Percentiles rank a stretch among this genome's conserved stretches.
These are phyloP conservation scores for Hydrozoanthus gracilis DNA, from an alignment of 92 coral and sea anemone species.

Conservation along the genomic window DNA sequence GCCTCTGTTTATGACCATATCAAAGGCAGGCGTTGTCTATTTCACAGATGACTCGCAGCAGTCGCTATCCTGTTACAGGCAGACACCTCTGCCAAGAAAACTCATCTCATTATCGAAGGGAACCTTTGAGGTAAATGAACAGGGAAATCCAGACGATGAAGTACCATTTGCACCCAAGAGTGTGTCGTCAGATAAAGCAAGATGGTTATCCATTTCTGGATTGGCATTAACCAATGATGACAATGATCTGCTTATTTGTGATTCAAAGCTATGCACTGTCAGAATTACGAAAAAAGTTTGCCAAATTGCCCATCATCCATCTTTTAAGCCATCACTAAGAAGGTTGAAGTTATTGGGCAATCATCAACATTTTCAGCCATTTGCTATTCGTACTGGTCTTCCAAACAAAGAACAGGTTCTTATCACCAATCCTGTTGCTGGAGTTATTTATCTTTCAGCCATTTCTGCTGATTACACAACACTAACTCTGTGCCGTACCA, in stretches of 20 bases:
- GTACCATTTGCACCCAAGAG: slow-evolving; percentile 49
- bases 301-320: slow-evolving; percentile 35
- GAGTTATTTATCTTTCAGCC: slow-evolving; percentile 27
- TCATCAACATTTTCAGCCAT: slow-evolving; percentile 40
- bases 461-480: slow-evolving; percentile 11
- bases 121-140: neutral
- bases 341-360: slow-evolving; percentile 37
- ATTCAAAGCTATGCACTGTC: slow-evolving; percentile 31
- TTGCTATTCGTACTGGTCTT: slow-evolving; percentile 47
- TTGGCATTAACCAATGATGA: slow-evolving; percentile 10
- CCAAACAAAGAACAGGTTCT: slow-evolving; percentile 37
- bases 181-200: slow-evolving; percentile 5
- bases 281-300: neutral
- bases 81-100: slow-evolving; percentile 52
- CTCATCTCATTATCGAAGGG: slow-evolving; percentile 41
- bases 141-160: slow-evolving; percentile 41
- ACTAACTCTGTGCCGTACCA: neutral
- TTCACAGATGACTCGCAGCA: slow-evolving; percentile 49
- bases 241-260: slow-evolving; percentile 17
- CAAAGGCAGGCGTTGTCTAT: slow-evolving; percentile 48
- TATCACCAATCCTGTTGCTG: slow-evolving; percentile 35
- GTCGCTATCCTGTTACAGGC: slow-evolving; percentile 48
- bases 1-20: slow-evolving; percentile 41
- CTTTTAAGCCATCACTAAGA: slow-evolving; percentile 40
- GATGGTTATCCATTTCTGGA: slow-evolving; percentile 42